Base-by-base conservation (phyloP, 2,888 invertebrate genomes). In the Xestia xanthographa region DNA sequence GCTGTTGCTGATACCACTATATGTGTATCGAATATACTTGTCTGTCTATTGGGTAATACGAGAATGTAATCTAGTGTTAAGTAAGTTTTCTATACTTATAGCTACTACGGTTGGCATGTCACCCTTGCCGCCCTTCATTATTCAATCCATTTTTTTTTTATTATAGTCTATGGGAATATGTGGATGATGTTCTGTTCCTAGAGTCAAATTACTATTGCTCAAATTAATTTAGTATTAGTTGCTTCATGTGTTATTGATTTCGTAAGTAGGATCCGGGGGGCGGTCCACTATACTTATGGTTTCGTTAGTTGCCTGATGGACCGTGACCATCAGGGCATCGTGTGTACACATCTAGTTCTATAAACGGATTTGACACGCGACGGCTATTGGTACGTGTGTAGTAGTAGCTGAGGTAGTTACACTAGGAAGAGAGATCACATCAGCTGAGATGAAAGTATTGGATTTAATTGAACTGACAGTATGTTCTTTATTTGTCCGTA, bases 191-290 rank as follows among this genome's bases (percentile, higher is more conserved):
- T 41, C 1, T 65, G 22, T 34, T 20, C n/a, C 5, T 26, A 5
- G 6, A 26, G 2, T 9, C n/a, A 48, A 41, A 74, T 0, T 22
- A 17, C 22, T 43, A 22, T 20, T 17, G 17, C 58, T 48, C 1
- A 20, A n/a, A 17, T 50, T 48, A 12, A 26, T 38, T 1, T 3
- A 66, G n/a, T 38, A 71, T 58, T 43, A 26, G 17, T 17, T 69
- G 48, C 34, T 11, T 20, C 29, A 68, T 43, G 9, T 62, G 22
- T 65, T 62, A 43, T 26, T 62, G 43, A n/a, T 67, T 70, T n/a
- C 38, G 65, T 34, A 65, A 83, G 41, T 20, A 83, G 66, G 72
- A 74, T 70, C 66, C 72, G 71, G 73, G 82, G 71, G 73, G 82
- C 66, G 5, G 22, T 43, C 38, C 38, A 34, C 26, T 43, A 77